Base-by-base conservation (phyloP, 2,113 vertebrate species). In the Oceanodroma tethys region DNA sequence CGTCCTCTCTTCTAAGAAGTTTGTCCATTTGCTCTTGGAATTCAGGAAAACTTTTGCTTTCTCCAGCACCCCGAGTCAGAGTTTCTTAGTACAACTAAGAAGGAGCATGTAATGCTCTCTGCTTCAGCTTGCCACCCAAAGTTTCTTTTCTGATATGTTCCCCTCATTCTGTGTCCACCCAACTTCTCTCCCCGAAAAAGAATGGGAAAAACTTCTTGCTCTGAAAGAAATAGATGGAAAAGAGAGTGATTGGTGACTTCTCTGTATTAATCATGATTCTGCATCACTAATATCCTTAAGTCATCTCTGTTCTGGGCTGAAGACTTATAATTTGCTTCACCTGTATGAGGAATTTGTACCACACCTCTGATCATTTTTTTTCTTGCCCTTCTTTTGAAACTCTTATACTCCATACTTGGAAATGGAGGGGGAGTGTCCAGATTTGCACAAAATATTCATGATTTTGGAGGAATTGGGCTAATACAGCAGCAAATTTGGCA, bases 361-460 rank as follows among this genome's bases (percentile, higher is more conserved):
- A 34, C 13, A 6, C 4, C 30, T 86, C 67, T 67, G 60, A 11
- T 14, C 0, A 7, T 34, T 30, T 65, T 72, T 84, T 60, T 59
- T 20, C 48, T 48, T 76, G 20, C 34, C 32, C 14, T 73, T 66
- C 63, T 65, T 89, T 50, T 76, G 50, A 60, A 68, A 34, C 68
- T 48, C 4, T 60, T 16, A 21, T 0, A 34, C 15, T 20, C 9
- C 0, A 4, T 18, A 5, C n/a, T 85, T 74, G 66, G 59, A 86
- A 63, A 45, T 16, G 18, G 52, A 80, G 17, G 17, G 10, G 8
- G 25, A 19, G 0, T 27, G 25, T 63, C 79, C 22, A 62, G 45
- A 15, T 68, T 16, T 55, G 20, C 38, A 47, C 38, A 59, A 47
- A 80, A n/a, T 22, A 13, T 2, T 5, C 0, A 0, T 38, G 56